phyloP scores from a whole-genome alignment of 2,888 invertebrate genomes.

The Atethmia centrago region DNA sequence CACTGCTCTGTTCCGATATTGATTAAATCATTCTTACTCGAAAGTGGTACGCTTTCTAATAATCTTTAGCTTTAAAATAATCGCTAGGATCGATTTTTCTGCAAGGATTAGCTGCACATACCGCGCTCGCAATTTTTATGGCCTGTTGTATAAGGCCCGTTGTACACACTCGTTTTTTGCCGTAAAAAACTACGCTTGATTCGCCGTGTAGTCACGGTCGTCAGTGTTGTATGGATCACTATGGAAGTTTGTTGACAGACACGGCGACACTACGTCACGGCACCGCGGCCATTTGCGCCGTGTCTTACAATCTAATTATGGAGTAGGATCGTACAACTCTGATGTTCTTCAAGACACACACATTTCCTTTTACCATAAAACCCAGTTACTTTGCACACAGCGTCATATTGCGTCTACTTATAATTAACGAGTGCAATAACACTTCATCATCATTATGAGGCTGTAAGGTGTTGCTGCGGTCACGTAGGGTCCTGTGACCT shows the following conservation, averaged over 20 bases:
- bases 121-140: no score
- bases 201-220: neutral
- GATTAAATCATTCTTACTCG: no score
- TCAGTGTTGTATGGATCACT: neutral
- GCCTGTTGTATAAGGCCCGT: no score
- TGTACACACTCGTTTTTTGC: neutral
- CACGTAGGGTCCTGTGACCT: conserved; percentile 19
- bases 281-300: neutral
- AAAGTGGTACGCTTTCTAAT: no score
- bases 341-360: neutral
- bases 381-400: conserved; percentile 14
- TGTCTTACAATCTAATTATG: neutral
- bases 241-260: neutral
- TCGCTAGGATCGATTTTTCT: no score
- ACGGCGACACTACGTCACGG: neutral
- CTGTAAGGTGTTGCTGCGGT: conserved; percentile 29
- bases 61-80: neutral
- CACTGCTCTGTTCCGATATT: neutral
- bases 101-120: neutral
- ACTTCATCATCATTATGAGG: conserved; percentile 57
- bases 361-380: conserved; percentile 19
- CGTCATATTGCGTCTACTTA: conserved; percentile 28
- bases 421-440: conserved; percentile 59
- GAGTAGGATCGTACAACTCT: neutral
- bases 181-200: neutral